Evolutionary conservation across 2,888 invertebrate genomes (phyloP).

Genomic region (Nineta flava): DNA sequence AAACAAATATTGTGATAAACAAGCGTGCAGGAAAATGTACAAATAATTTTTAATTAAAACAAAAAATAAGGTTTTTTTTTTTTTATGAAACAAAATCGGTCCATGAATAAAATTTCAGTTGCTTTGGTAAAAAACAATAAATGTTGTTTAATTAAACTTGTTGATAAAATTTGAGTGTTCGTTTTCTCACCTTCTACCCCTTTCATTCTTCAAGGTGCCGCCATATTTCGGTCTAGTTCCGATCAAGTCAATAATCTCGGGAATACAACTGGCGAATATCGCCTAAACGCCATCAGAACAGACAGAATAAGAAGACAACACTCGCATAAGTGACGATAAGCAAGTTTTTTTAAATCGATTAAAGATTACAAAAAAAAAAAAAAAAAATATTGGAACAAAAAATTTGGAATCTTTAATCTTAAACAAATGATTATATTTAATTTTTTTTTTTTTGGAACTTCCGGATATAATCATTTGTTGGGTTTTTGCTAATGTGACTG

Average conservation of each 20-base stretch:
- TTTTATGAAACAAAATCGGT: no score
- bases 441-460: not conserved
- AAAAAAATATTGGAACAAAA: not conserved
- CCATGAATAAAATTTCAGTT: no score
- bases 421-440: not conserved
- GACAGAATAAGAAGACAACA: constrained; percentile 41
- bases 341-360: not conserved
- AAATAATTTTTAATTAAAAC: constrained; percentile 7
- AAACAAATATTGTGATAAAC: constrained; percentile 5
- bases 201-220: constrained; percentile 99
- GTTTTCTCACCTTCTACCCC: constrained; percentile 95
- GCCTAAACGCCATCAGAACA: constrained; percentile 60
- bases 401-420: not conserved
- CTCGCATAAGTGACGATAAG: not conserved
- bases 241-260: constrained; percentile 99
- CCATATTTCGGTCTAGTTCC: constrained; percentile 99
- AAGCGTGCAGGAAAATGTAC: constrained; percentile 11
- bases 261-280: constrained; percentile 99
- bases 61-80: constrained; percentile 8
- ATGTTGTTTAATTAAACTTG: not conserved
- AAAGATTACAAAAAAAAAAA: not conserved
- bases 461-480: no score
- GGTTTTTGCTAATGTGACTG: not conserved
- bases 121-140: no score
- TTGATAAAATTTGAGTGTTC: not conserved